Conservation (phyloP, 2,113 vertebrate genomes). For the Nothoprocta pentlandii region DNA sequence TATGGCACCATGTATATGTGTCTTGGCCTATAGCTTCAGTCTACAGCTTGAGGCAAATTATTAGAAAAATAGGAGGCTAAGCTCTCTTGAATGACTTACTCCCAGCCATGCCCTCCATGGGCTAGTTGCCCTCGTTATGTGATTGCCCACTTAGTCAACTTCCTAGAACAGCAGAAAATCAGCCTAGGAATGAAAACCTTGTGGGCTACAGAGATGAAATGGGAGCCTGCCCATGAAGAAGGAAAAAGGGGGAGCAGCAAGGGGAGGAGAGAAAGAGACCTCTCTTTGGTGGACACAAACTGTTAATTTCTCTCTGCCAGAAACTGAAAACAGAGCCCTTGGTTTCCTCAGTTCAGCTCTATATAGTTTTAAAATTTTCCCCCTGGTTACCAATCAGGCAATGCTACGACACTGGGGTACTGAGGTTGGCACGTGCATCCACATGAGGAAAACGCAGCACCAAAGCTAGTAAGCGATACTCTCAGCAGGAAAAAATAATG, state of each 20-base stretch:
- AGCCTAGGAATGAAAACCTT: not conserved
- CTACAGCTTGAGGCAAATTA: not conserved
- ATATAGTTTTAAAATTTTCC: not conserved
- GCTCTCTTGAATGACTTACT: not conserved
- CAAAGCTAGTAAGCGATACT: not conserved
- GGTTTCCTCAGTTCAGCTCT: not conserved
- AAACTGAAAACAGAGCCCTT: not conserved
- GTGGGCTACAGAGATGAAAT: not conserved
- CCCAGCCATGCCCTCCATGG: not conserved
- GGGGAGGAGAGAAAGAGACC: not conserved
- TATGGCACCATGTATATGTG: rapidly evolving
- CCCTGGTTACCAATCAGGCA: not conserved
- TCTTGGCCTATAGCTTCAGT: not conserved
- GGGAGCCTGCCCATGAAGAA: not conserved
- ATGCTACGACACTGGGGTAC: not conserved
- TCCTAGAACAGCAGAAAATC: not conserved
- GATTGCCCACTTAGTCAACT: not conserved
- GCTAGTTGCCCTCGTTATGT: not conserved
- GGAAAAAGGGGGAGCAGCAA: not conserved
- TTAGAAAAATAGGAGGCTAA: not conserved
- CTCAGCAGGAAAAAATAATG: not conserved
- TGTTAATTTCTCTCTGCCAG: not conserved
- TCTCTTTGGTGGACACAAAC: not conserved
- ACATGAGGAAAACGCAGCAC: not conserved
- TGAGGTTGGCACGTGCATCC: not conserved